Conservation (phyloP, 2,797 vertebrate species). For the Yasuhikotakia modesta region DNA sequence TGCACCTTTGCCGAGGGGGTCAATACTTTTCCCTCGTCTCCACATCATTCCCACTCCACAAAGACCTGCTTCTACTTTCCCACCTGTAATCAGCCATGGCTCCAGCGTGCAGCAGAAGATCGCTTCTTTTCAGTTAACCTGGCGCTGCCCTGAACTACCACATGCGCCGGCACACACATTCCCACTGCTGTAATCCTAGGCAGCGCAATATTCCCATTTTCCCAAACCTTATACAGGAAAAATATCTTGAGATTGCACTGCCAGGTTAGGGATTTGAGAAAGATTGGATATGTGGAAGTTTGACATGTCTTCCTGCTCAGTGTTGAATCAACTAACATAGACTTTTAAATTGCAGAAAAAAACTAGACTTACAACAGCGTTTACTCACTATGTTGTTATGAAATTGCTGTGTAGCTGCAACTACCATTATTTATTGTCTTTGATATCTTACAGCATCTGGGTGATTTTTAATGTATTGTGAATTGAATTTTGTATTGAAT, state of each 20-base stretch:
- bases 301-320: constrained; percentile 12
- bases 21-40: constrained; percentile 20
- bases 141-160: constrained; percentile 37
- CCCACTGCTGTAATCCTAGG: constrained; percentile 16
- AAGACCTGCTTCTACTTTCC: constrained; percentile 16
- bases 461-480: neutral
- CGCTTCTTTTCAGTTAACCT: constrained; percentile 56
- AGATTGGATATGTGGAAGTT: constrained; percentile 31
- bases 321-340: constrained; percentile 33
- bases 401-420: neutral
- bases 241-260: constrained; percentile 25
- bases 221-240: constrained; percentile 20
- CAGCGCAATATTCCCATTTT: constrained; percentile 39
- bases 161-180: constrained; percentile 30
- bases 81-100: constrained; percentile 34
- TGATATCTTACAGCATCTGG: neutral
- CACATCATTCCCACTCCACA: constrained; percentile 18
- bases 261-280: constrained; percentile 45
- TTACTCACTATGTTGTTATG: constrained; percentile 14
- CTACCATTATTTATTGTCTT: neutral
- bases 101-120: constrained; percentile 30
- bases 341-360: constrained; percentile 34
- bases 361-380: constrained; percentile 15
- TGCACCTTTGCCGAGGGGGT: constrained; percentile 35
- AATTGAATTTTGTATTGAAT: no score